Conservation (phyloP, 2,797 vertebrate species). For the Phalloptychus januarius region DNA sequence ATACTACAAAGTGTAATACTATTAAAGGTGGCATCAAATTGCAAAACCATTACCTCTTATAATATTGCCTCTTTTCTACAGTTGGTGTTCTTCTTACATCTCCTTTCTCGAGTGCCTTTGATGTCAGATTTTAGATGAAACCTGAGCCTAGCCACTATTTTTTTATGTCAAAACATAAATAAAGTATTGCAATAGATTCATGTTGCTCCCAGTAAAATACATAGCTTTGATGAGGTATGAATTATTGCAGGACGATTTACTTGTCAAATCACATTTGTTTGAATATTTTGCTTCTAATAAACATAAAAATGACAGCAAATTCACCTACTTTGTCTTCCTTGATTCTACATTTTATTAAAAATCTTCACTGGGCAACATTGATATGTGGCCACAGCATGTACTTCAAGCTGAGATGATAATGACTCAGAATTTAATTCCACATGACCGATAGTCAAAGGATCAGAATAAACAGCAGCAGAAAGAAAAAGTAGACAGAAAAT, state of each 20-base stretch:
- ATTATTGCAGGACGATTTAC: neutral
- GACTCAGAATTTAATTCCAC: slow-evolving; percentile 62
- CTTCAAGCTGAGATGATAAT: slow-evolving; percentile 53
- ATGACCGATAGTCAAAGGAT: slow-evolving; percentile 53
- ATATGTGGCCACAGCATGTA: slow-evolving; percentile 56
- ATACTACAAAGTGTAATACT: neutral
- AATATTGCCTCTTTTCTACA: neutral
- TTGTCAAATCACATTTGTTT: neutral
- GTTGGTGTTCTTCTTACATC: neutral
- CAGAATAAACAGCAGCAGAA: slow-evolving; percentile 35
- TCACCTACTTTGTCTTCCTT: slow-evolving; percentile 9
- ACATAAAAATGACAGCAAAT: neutral
- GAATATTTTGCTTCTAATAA: neutral
- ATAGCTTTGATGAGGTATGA: neutral
- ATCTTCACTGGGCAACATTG: slow-evolving; percentile 31
- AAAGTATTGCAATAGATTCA: neutral
- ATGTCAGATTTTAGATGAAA: neutral
- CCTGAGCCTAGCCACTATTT: neutral
- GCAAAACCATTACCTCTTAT: neutral
- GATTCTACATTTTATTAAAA: slow-evolving; percentile 19
- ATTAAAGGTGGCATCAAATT: neutral
- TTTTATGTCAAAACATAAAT: neutral
- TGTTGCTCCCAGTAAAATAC: neutral
- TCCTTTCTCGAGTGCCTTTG: neutral
- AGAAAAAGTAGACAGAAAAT: slow-evolving; percentile 31